Evolutionary conservation across 1,140 invertebrate genomes (phyloP), one percentile per base, ranked within the genome.

Genomic region (Anastrepha ludens): DNA sequence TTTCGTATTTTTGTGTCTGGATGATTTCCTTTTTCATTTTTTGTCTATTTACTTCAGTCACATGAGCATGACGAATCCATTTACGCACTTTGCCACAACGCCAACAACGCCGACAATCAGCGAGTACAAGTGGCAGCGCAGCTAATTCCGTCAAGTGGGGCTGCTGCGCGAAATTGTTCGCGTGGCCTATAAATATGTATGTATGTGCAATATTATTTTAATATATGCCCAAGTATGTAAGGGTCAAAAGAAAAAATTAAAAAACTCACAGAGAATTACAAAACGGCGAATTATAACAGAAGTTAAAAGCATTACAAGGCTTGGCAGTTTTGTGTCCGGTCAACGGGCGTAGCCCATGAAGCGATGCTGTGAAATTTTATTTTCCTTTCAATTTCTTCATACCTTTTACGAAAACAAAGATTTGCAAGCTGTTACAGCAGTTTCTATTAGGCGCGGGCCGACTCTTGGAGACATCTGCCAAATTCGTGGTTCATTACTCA

Each of bases 11-110:
- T 39, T 44, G 39, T 74, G 39, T 74, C 29, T 74, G 15, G 4
- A 2, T 47, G 4, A 74, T 6, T 17, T 47, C 44, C 9, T 44
- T 47, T 74, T 74, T n/a, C 15, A 7, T 29, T 65, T 65, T 65
- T 65, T 20, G 67, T 15, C 67, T 39, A 47, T 74, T 74, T 41
- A 74, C 67, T 74, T 74, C 67, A 88, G 89, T 90, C 90, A 91
- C 91, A 91, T 91, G 91, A 91, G 90, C 88, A 88, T 86, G 87
- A 88, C 87, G 85, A 89, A 88, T 88, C 89, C 90, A 90, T 90
- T 90, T 88, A 86, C 41, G 85, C 41, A 47, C 74, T 13, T 55
- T 81, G 74, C 44, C 44, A 81, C 15, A 81, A 81, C 47, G 44
- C 4, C 41, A 74, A 74, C 41, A 74, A 62, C 15, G 3, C 60